Percentiles rank a stretch among this genome's conserved stretches.
Conservation (phyloP, 2,888 invertebrate genomes). For the Ectemnius cavifrons region DNA sequence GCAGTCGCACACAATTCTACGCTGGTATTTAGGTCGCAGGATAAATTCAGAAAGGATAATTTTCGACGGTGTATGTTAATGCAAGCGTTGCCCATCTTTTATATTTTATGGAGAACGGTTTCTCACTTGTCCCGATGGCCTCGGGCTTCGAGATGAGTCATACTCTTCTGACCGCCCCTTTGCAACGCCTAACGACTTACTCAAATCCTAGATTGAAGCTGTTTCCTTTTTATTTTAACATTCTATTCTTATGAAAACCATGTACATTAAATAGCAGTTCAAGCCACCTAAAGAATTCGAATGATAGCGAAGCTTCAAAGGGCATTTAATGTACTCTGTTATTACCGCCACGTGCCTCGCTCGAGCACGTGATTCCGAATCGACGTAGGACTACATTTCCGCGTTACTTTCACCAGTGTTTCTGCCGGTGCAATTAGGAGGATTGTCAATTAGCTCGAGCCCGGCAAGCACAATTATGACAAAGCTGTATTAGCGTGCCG, state of each 20-base stretch:
- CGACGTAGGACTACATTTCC: slow-evolving; percentile 40
- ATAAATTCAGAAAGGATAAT: too few species aligned
- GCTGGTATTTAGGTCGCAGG: too few species aligned
- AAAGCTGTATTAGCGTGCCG: slow-evolving; percentile 57
- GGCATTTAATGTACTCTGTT: neutral
- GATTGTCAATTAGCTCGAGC: slow-evolving; percentile 62
- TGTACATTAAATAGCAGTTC: neutral
- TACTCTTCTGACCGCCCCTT: slow-evolving; percentile 17
- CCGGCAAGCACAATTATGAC: slow-evolving; percentile 65
- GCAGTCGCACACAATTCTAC: too few species aligned
- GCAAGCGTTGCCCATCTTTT: slow-evolving; percentile 3
- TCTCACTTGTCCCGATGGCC: slow-evolving; percentile 29
- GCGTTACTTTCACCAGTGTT: slow-evolving; percentile 49
- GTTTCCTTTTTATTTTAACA: slow-evolving; percentile 3
- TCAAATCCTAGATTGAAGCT: slow-evolving; percentile 6
- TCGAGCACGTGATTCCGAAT: slow-evolving; percentile 28
- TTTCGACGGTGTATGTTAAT: slow-evolving; percentile 17
- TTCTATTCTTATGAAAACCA: neutral
- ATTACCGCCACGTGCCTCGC: slow-evolving; percentile 31
- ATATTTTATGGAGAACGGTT: slow-evolving; percentile 28
- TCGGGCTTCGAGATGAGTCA: slow-evolving; percentile 33
- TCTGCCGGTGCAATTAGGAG: slow-evolving; percentile 40
- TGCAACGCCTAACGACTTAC: slow-evolving; percentile 24
- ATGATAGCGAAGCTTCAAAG: neutral
- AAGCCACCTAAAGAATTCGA: neutral